Percentiles rank a stretch among this genome's conserved stretches.
Evolutionary conservation across 1,140 invertebrate genomes (phyloP).

Genomic region (Periplaneta americana): DNA sequence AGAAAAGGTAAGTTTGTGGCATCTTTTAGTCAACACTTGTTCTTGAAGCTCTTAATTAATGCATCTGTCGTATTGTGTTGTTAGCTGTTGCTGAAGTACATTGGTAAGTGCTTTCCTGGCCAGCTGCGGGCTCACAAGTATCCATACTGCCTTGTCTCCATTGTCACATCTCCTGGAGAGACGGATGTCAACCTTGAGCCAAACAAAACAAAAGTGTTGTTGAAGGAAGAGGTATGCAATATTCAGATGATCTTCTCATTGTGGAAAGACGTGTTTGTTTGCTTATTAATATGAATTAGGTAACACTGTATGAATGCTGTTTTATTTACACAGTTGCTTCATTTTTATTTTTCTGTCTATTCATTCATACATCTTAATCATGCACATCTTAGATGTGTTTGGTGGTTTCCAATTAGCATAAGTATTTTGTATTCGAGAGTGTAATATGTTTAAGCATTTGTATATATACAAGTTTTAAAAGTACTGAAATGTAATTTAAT

Average conservation of each 20-base stretch:
- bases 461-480: too few relatives aligned
- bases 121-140: conserved; percentile 33
- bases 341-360: not conserved
- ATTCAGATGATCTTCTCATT: not conserved
- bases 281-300: not conserved
- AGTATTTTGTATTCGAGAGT: not conserved
- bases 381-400: not conserved
- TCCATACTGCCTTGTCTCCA: conserved; percentile 39
- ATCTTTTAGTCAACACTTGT: not conserved
- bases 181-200: conserved; percentile 61
- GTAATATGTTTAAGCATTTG: too few relatives aligned
- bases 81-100: conserved; percentile 5
- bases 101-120: not conserved
- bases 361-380: not conserved
- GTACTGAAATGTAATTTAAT: too few relatives aligned
- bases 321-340: conserved; percentile 12
- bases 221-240: conserved; percentile 43
- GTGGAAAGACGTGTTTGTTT: conserved; percentile 1
- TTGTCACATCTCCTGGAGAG: conserved; percentile 40
- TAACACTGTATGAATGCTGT: conserved; percentile 2
- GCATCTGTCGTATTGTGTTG: not conserved
- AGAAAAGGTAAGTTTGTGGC: conserved; percentile 43
- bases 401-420: not conserved
- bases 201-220: conserved; percentile 53
- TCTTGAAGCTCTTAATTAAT: not conserved